Evolutionary conservation across 1,140 invertebrate genomes (phyloP).

Genomic region (Dufourea novaeangliae): DNA sequence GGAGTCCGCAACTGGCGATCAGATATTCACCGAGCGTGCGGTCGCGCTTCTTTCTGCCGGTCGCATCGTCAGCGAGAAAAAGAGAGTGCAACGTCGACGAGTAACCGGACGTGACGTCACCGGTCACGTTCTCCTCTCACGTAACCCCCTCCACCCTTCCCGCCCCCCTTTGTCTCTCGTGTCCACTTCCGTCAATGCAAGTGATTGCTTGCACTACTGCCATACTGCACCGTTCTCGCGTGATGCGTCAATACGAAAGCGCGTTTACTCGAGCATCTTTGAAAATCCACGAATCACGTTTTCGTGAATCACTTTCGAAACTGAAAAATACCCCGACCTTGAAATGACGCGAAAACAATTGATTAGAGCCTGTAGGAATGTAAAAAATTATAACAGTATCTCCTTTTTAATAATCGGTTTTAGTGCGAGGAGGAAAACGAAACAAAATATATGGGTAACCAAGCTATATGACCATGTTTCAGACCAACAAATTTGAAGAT

Average conservation of each 20-base stretch:
- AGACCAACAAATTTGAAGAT: too few relatives aligned
- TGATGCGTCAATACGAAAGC: constrained; percentile 23
- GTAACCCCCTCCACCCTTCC: neutral
- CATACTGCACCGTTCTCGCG: constrained; percentile 67
- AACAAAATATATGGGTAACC: too few relatives aligned
- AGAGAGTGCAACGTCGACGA: constrained; percentile 64
- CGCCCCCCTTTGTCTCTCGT: constrained; percentile 45
- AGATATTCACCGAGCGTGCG: constrained; percentile 24
- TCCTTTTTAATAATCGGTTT: too few relatives aligned
- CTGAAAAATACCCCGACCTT: too few relatives aligned
- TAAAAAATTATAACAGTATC: too few relatives aligned
- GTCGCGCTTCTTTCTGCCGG: constrained; percentile 41
- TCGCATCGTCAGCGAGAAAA: constrained; percentile 60
- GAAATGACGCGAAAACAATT: too few relatives aligned
- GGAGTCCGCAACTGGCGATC: too few relatives aligned
- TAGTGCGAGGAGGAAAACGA: too few relatives aligned
- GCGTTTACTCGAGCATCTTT: neutral
- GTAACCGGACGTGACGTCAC: constrained; percentile 72
- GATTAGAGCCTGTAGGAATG: too few relatives aligned
- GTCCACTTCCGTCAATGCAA: constrained; percentile 70
- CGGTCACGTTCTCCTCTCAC: constrained; percentile 59
- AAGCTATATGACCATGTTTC: too few relatives aligned
- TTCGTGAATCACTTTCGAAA: too few relatives aligned
- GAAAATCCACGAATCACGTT: too few relatives aligned
- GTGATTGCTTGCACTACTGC: constrained; percentile 73